These are phyloP conservation scores for Odobenus rosmarus DNA, from an alignment of 2,113 vertebrate genomes.

Conservation along the genomic window DNA sequence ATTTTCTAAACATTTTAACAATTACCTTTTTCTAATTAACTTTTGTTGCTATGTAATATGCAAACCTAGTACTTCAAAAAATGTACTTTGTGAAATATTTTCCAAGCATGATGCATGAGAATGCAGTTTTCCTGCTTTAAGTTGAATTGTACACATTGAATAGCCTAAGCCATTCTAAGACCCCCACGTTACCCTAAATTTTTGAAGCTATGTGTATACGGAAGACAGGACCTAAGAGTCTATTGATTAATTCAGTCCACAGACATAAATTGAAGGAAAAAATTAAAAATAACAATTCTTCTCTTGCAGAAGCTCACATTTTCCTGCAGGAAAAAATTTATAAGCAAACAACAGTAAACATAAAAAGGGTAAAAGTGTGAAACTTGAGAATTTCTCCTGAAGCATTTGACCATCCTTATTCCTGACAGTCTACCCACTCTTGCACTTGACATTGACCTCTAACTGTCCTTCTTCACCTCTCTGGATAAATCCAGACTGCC, in stretches of 20 bases:
- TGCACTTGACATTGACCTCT: not conserved
- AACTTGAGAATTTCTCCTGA: not conserved
- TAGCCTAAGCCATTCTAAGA: not conserved
- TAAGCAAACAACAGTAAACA: not conserved
- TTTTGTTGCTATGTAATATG: not conserved
- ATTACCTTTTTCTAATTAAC: not conserved
- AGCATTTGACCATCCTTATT: not conserved
- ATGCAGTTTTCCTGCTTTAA: not conserved
- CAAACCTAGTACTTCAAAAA: not conserved
- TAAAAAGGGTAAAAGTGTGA: not conserved
- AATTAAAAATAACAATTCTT: not conserved
- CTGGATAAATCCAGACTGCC: not conserved
- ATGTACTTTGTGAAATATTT: not conserved
- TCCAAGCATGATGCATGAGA: not conserved
- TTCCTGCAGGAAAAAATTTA: not conserved
- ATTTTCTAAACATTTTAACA: not conserved
- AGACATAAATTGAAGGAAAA: not conserved
- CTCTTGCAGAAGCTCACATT: not conserved
- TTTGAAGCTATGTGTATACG: not conserved
- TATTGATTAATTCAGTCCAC: not conserved
- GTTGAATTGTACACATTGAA: not conserved
- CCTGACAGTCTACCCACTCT: fast-evolving
- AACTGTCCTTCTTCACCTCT: not conserved
- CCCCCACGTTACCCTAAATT: not conserved
- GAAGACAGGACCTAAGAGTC: not conserved